Evolutionary conservation across 64 coral and sea anemone species (phyloP).

Genomic region (Actinia tenebrosa): DNA sequence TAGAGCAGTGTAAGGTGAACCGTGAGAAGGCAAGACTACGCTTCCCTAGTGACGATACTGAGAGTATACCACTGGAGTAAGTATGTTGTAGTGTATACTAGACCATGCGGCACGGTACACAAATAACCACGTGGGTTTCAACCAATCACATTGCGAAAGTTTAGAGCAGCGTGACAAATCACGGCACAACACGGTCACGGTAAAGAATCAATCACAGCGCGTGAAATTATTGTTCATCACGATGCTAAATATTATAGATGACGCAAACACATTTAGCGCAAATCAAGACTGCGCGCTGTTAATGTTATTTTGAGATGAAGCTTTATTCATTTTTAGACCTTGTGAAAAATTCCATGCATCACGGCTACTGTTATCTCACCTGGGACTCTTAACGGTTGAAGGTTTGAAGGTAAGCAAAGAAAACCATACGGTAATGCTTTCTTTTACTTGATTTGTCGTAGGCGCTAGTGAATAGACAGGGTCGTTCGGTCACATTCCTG

Average conservation of each 20-base stretch:
- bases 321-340: conserved; percentile 31
- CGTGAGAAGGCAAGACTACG: conserved; percentile 34
- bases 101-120: too few relatives aligned
- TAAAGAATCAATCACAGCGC: too few relatives aligned
- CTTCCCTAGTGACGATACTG: conserved; percentile 64
- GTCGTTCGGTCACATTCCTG: too few relatives aligned
- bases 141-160: too few relatives aligned
- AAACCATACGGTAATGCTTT: not conserved
- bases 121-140: too few relatives aligned
- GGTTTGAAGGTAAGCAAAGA: conserved; percentile 54
- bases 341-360: conserved; percentile 57
- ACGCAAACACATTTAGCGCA: not conserved
- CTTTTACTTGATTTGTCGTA: too few relatives aligned
- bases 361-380: conserved; percentile 66
- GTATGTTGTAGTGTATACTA: too few relatives aligned
- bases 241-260: too few relatives aligned
- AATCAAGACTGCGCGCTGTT: not conserved
- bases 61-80: conserved; percentile 69
- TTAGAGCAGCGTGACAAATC: too few relatives aligned
- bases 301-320: not conserved
- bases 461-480: too few relatives aligned
- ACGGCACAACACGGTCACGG: too few relatives aligned
- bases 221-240: too few relatives aligned
- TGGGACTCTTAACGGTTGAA: conserved; percentile 74
- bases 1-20: conserved; percentile 51